Percentiles rank a stretch among this genome's conserved stretches.
Evolutionary conservation across 2,888 invertebrate species (phyloP).

Genomic region (Hoplodrina blanda): DNA sequence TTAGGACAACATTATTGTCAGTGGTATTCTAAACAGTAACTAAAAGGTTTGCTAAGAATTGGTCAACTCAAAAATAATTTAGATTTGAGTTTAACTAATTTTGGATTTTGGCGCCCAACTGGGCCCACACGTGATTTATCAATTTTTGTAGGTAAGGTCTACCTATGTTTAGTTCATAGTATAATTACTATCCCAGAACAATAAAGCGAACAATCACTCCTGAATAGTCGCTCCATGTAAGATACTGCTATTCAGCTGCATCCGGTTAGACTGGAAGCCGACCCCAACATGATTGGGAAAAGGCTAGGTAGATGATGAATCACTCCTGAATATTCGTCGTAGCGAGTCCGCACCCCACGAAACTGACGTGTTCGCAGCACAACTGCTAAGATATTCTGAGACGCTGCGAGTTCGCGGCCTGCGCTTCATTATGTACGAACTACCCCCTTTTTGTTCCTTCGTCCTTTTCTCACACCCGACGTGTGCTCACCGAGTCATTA

Average conservation of each 20-base stretch:
- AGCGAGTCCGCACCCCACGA: constrained; percentile 61
- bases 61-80: neutral
- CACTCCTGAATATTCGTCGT: constrained; percentile 61
- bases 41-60: neutral
- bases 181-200: neutral
- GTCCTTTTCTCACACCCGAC: constrained; percentile 70
- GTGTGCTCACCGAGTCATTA: constrained; percentile 66
- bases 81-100: neutral
- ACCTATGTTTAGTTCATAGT: neutral
- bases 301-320: too few species aligned
- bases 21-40: neutral
- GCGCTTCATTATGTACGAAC: constrained; percentile 81
- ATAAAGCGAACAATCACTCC: neutral
- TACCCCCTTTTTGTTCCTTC: constrained; percentile 73
- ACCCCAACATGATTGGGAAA: too few species aligned
- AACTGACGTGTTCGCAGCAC: constrained; percentile 77
- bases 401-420: constrained; percentile 78
- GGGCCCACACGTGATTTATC: neutral
- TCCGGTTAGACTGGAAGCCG: too few species aligned
- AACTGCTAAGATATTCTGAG: constrained; percentile 85
- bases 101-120: constrained; percentile 26
- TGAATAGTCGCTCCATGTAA: too few species aligned
- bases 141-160: neutral
- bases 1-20: neutral
- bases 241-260: too few species aligned